Percentiles rank a stretch among this genome's conserved stretches.
Conservation (phyloP, 1,140 invertebrate genomes). For the Platyscapa corneri region DNA sequence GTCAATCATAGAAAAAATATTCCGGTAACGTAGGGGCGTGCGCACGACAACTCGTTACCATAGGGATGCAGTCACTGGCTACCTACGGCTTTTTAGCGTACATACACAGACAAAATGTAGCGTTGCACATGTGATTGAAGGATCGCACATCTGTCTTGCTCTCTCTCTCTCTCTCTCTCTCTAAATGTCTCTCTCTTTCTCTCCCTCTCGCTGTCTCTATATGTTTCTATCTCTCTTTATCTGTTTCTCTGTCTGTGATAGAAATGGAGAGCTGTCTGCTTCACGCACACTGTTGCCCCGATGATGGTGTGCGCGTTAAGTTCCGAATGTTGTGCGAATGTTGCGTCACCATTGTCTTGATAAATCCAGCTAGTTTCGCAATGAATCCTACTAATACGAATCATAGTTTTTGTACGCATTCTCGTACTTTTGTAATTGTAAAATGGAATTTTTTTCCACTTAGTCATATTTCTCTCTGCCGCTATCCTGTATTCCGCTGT, state of each 20-base stretch:
- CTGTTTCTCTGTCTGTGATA: no score
- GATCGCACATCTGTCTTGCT: not conserved
- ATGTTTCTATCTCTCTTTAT: no score
- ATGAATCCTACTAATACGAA: not conserved
- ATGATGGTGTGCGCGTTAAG: no score
- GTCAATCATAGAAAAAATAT: slow-evolving; percentile 17
- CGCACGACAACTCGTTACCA: slow-evolving; percentile 39
- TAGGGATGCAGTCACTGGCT: slow-evolving; percentile 18
- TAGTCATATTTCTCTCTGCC: slow-evolving; percentile 25
- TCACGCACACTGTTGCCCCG: no score
- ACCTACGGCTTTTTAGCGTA: not conserved
- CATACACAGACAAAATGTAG: not conserved
- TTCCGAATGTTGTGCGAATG: not conserved
- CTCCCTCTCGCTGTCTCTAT: not conserved
- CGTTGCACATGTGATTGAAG: slow-evolving; percentile 31
- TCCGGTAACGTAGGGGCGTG: not conserved
- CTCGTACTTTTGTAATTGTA: not conserved
- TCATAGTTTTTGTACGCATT: not conserved
- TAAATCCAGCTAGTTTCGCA: no score
- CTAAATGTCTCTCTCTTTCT: not conserved
- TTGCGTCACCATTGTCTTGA: not conserved
- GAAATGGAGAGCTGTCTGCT: no score
- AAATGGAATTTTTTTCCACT: slow-evolving; percentile 48
- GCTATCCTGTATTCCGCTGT: not conserved
- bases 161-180: not conserved